Conservation (phyloP, 2,888 invertebrate genomes). For the Fragum fragum region DNA sequence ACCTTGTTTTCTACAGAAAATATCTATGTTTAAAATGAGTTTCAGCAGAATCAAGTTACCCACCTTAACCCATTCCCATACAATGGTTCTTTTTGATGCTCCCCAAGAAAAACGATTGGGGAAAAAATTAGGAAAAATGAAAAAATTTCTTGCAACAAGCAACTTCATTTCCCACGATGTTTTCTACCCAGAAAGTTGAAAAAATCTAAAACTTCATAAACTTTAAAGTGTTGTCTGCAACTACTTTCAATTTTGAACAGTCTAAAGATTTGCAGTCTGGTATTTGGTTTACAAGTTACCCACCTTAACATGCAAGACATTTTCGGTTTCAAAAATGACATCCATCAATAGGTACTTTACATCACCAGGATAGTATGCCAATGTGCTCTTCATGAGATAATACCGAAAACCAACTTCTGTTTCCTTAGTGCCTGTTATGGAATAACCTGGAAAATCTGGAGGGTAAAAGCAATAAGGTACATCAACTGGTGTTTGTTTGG, state of each 20-base stretch:
- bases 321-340: constrained; percentile 69
- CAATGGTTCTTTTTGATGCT: neutral
- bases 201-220: no score
- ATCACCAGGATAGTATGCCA: constrained; percentile 70
- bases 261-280: neutral
- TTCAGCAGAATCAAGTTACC: no score
- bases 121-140: neutral
- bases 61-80: neutral
- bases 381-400: constrained; percentile 54
- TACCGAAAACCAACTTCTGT: constrained; percentile 61
- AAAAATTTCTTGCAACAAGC: no score
- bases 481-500: constrained; percentile 54
- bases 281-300: neutral
- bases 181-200: no score
- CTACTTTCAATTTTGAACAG: no score
- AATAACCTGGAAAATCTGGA: constrained; percentile 67
- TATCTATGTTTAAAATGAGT: no score
- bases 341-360: constrained; percentile 68
- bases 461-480: constrained; percentile 77
- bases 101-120: neutral
- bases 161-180: no score
- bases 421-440: constrained; percentile 37
- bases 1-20: no score
- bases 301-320: constrained; percentile 76
- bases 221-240: no score